Evolutionary conservation across 53 echinoderm and acorn worm genomes (phyloP).

Genomic region (Apostichopus leukothele): DNA sequence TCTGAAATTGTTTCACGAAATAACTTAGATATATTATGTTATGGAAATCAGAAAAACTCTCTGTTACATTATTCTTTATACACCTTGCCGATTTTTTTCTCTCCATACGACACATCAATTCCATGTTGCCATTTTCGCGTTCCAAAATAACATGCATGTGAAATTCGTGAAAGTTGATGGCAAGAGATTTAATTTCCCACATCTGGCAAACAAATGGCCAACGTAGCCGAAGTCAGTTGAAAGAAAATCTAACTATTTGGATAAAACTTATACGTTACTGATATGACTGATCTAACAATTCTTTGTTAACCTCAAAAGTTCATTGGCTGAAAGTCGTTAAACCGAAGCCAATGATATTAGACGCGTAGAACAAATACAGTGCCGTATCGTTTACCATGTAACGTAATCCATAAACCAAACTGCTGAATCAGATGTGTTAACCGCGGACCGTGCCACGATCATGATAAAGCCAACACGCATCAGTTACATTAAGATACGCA

Average conservation of each 20-base stretch:
- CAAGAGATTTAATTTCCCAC: background rate
- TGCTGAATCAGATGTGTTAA: background rate
- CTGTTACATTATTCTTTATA: no score
- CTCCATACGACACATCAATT: no score
- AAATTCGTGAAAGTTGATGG: background rate
- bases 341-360: background rate
- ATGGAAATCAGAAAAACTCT: no score
- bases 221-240: background rate
- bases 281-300: background rate
- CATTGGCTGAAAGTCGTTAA: background rate
- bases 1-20: no score
- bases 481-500: no score
- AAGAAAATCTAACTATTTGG: background rate
- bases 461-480: background rate
- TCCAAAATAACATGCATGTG: background rate
- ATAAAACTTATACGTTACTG: background rate
- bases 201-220: constrained; percentile 42
- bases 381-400: background rate
- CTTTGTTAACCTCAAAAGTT: constrained; percentile 9
- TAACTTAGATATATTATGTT: no score
- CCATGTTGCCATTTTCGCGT: background rate
- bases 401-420: background rate
- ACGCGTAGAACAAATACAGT: background rate
- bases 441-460: background rate
- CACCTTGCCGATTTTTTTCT: no score